A percentile compares a stretch with the other conserved stretches of the same genome.
Conservation (phyloP, 2,888 invertebrate genomes). For the Patella caerulea region DNA sequence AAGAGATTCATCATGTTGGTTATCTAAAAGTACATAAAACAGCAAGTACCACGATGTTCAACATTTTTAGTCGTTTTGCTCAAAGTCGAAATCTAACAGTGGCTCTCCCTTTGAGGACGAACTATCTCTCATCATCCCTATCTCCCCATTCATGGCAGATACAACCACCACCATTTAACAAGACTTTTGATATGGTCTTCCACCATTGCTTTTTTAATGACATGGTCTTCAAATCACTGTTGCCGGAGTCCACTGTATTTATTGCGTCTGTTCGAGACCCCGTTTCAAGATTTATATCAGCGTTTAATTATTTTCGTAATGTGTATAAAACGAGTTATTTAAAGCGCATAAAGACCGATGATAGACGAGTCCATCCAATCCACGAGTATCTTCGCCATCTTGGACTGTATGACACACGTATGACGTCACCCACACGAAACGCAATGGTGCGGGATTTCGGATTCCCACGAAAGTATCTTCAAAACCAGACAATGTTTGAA, state of each 20-base stretch:
- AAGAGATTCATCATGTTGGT: neutral
- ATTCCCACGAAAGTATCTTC: neutral
- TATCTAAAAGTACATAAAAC: slow-evolving; percentile 8
- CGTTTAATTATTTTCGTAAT: neutral
- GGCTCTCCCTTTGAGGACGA: neutral
- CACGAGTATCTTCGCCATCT: neutral
- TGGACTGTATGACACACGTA: neutral
- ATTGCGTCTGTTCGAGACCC: slow-evolving; percentile 1
- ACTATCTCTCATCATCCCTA: neutral
- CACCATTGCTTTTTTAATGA: neutral
- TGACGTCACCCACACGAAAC: neutral
- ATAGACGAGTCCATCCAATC: neutral
- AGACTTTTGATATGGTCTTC: neutral
- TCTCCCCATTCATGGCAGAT: neutral
- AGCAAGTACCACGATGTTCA: neutral
- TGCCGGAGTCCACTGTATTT: neutral
- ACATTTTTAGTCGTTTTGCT: neutral
- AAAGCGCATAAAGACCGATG: no score
- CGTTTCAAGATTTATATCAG: neutral
- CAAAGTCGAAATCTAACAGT: neutral
- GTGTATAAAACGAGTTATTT: neutral
- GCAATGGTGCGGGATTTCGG: neutral
- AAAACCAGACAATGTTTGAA: neutral
- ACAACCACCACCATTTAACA: neutral
- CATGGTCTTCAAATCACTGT: neutral